A percentile compares a stretch with the other conserved stretches of the same genome.
phyloP scores from a whole-genome alignment of 2,888 invertebrate genomes.

The Amphiduros pacificus region DNA sequence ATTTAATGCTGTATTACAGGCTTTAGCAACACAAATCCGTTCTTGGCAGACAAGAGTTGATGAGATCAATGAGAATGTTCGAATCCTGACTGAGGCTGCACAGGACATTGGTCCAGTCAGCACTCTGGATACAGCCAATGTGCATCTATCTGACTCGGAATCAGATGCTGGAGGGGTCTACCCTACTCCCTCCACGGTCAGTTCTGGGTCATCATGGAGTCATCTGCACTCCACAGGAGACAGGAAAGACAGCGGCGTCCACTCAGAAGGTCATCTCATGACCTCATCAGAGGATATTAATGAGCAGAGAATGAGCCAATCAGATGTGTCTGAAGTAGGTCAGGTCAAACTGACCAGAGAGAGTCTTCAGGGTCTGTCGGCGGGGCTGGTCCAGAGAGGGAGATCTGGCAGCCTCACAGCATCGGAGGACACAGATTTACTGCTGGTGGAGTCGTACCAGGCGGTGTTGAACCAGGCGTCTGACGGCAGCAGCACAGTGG shows the following conservation, averaged over 20 bases:
- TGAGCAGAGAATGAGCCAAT: too few species aligned
- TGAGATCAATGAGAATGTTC: constrained; percentile 44
- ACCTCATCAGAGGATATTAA: too few species aligned
- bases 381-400: too few species aligned
- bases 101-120: not conserved
- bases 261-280: too few species aligned
- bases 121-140: not conserved
- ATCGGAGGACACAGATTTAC: not conserved
- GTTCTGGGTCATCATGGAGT: not conserved
- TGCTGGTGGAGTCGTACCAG: not conserved
- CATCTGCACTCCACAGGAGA: not conserved
- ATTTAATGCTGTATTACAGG: constrained; percentile 30
- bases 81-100: constrained; percentile 28
- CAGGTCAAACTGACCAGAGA: too few species aligned
- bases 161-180: too few species aligned
- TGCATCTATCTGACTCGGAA: too few species aligned
- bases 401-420: too few species aligned
- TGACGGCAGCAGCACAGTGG: not conserved
- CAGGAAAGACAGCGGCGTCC: not conserved
- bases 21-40: constrained; percentile 44
- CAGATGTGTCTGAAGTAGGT: too few species aligned
- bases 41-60: constrained; percentile 40
- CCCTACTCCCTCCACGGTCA: not conserved
- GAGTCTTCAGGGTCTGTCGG: too few species aligned
- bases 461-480: not conserved